Conservation (phyloP, 2,888 invertebrate species). For the Pogonocherus hispidulus region DNA sequence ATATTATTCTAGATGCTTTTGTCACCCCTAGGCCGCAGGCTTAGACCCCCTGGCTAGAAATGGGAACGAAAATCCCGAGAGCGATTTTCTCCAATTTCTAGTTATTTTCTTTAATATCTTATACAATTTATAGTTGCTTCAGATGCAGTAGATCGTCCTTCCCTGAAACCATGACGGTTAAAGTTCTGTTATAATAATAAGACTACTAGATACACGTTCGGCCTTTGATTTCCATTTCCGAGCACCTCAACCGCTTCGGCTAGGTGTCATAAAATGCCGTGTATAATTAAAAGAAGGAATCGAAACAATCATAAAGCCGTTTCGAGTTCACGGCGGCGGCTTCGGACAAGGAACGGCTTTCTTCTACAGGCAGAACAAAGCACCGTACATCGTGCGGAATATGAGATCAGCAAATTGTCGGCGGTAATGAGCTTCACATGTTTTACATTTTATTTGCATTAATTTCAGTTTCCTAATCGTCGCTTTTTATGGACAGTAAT, state of each 20-base stretch:
- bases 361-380: conserved; percentile 45
- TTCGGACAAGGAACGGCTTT: conserved; percentile 45
- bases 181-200: no score
- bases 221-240: no score
- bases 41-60: no score
- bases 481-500: conserved; percentile 58
- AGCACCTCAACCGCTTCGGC: neutral
- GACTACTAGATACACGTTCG: no score
- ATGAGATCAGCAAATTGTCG: conserved; percentile 49
- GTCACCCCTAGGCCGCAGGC: no score
- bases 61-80: no score
- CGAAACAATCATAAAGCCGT: conserved; percentile 27
- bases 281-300: conserved; percentile 14
- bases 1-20: no score
- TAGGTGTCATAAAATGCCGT: conserved; percentile 10
- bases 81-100: no score
- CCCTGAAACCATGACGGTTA: no score
- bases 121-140: no score
- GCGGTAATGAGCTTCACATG: conserved; percentile 59
- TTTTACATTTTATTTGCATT: conserved; percentile 62
- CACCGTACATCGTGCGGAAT: conserved; percentile 45
- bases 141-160: no score
- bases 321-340: conserved; percentile 1
- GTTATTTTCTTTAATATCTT: no score
- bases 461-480: conserved; percentile 60